phyloP scores from a whole-genome alignment of 1,140 invertebrate species.

The Meloidogyne floridensis region DNA sequence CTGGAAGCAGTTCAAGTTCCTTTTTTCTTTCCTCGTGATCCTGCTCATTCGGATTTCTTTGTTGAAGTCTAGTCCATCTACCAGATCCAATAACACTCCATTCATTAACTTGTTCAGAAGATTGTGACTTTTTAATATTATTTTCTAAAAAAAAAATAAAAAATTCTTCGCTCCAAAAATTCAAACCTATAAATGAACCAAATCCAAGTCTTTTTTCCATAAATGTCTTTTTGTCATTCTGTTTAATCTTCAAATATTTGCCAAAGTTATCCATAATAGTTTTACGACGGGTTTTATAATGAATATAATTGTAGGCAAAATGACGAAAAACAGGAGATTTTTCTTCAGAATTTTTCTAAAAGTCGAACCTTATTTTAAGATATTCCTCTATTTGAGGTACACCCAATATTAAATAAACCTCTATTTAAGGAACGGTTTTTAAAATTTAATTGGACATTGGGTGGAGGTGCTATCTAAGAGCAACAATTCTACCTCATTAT shows the following conservation, averaged over 20 bases:
- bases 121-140: background rate
- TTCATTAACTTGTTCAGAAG: constrained; percentile 42
- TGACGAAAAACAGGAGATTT: constrained; percentile 20
- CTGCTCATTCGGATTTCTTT: constrained; percentile 52
- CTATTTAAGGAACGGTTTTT: no score
- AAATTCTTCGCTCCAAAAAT: constrained; percentile 31
- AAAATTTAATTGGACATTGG: no score
- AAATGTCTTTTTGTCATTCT: background rate
- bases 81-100: constrained; percentile 36
- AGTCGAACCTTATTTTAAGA: no score
- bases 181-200: constrained; percentile 35
- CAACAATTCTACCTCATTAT: no score
- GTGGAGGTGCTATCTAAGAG: no score
- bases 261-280: constrained; percentile 22
- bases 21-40: constrained; percentile 35
- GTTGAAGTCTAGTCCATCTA: constrained; percentile 31
- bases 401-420: no score
- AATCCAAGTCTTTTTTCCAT: constrained; percentile 32
- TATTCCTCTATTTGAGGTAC: no score
- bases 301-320: constrained; percentile 32
- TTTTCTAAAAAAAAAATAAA: constrained; percentile 29
- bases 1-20: constrained; percentile 32
- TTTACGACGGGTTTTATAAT: constrained; percentile 29
- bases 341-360: constrained; percentile 17
- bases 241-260: constrained; percentile 17